Evolutionary conservation across 2,113 vertebrate genomes (phyloP).

Genomic region (Epinephelus cyanopodus): DNA sequence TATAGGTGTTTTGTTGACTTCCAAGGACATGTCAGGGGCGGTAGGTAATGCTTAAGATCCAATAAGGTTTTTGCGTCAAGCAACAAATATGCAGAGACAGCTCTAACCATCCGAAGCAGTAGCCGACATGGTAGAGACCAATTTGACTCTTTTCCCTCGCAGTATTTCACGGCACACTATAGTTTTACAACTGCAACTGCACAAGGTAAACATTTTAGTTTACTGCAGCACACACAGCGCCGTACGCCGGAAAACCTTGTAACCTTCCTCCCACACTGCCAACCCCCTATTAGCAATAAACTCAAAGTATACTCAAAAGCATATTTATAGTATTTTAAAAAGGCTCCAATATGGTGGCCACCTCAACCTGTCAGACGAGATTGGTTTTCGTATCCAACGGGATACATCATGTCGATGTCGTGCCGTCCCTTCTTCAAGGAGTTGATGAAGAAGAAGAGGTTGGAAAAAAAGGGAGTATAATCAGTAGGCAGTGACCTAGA

Average conservation of each 20-base stretch:
- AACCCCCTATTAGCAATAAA: slow-evolving; percentile 17
- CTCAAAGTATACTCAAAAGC: slow-evolving; percentile 10
- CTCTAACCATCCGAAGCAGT: slow-evolving; percentile 62
- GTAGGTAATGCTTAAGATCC: slow-evolving; percentile 72
- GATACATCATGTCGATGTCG: slow-evolving; percentile 53
- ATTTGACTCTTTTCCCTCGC: slow-evolving; percentile 26
- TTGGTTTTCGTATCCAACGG: slow-evolving; percentile 25
- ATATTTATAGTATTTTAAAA: slow-evolving; percentile 19
- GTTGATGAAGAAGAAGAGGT: slow-evolving; percentile 58
- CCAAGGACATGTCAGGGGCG: slow-evolving; percentile 74
- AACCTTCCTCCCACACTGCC: not conserved
- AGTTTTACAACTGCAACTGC: slow-evolving; percentile 45
- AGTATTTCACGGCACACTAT: slow-evolving; percentile 35
- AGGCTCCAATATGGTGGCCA: slow-evolving; percentile 9
- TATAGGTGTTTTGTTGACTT: slow-evolving; percentile 80
- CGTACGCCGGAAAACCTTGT: not conserved
- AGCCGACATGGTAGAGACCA: slow-evolving; percentile 41
- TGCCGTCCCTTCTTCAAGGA: slow-evolving; percentile 56
- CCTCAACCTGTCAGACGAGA: slow-evolving; percentile 29
- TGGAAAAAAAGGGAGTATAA: slow-evolving; percentile 69
- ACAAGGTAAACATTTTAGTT: slow-evolving; percentile 21
- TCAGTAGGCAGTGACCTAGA: slow-evolving; percentile 83
- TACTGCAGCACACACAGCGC: not conserved
- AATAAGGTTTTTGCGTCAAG: slow-evolving; percentile 68
- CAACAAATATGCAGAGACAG: slow-evolving; percentile 76